Evolutionary conservation across 2,888 invertebrate species (phyloP), one percentile per base, ranked within the genome.

Genomic region (Meganola albula): DNA sequence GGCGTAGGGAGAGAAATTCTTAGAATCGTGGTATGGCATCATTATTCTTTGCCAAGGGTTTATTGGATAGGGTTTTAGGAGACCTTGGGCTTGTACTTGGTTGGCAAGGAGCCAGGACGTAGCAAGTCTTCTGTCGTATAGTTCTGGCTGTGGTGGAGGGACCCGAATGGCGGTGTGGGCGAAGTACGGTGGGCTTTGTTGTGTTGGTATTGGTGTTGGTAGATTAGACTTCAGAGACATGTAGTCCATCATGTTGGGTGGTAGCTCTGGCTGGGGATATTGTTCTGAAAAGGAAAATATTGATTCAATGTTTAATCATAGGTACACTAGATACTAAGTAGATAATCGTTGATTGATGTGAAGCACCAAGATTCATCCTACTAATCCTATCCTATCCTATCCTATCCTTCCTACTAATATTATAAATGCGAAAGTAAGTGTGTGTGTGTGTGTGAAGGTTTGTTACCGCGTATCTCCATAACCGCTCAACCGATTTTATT

Each of bases 11-110:
- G 72, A 65, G 35, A 83, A 84, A 46, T 71, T 70, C 54, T 76
- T 74, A 5, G 73, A 48, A 37, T 78, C 75, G 11, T 69, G 59
- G 31, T 88, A 89, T 0, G 89, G 89, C 56, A 89, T 77, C 74
- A 89, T 87, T 37, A 89, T 82, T 54, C 87, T 80, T 31, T 89
- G 88, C 90, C 89, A 90, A 1, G 87, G 87, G 0, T 83, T 80
- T 24, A 85, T 80, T 0, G 87, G 87, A 52, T 87, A 86, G 0
- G 87, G 87, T 57, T 87, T 87, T 3, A 86, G 62, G 3, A 87
- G 64, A 0, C 80, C 78, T 53, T 76, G 87, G 1, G 73, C 83
- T 69, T 74, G 87, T 7, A 76, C 82, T 50, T 88, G 83, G 40
- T 88, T 87, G 18, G 88, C 84, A 26, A 90, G 58, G 0, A 90